Percentiles rank a stretch among this genome's conserved stretches.
phyloP scores from a whole-genome alignment of 1,140 invertebrate species.

The Agraylea sexmaculata region DNA sequence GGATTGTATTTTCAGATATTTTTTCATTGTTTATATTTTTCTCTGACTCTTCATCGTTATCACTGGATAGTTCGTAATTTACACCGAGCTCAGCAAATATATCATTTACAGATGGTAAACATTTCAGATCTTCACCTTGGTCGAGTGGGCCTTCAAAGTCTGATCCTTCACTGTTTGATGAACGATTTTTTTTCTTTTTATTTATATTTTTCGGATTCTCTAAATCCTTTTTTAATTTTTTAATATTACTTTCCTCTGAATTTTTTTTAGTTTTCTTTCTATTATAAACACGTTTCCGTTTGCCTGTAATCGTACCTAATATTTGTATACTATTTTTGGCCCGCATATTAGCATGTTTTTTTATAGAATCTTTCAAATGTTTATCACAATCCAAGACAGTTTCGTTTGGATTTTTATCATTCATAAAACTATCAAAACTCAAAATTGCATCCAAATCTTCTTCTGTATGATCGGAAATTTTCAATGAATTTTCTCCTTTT shows the following conservation, averaged over 20 bases:
- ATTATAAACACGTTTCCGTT: slow-evolving; percentile 24
- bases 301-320: slow-evolving; percentile 21
- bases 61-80: slow-evolving; percentile 23
- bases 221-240: slow-evolving; percentile 8
- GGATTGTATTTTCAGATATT: too few relatives aligned
- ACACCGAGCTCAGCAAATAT: slow-evolving; percentile 29
- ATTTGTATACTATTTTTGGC: slow-evolving; percentile 24
- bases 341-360: slow-evolving; percentile 33
- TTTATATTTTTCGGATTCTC: too few relatives aligned
- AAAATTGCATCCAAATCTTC: slow-evolving; percentile 14
- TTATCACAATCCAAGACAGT: slow-evolving; percentile 18
- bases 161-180: slow-evolving; percentile 4
- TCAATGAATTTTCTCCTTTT: background rate
- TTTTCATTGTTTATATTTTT: too few relatives aligned
- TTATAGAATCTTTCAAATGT: slow-evolving; percentile 21
- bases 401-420: slow-evolving; percentile 18
- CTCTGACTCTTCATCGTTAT: slow-evolving; percentile 10
- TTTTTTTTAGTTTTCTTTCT: slow-evolving; percentile 15
- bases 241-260: slow-evolving; percentile 10
- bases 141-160: slow-evolving; percentile 23
- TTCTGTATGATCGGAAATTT: slow-evolving; percentile 9
- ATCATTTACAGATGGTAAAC: slow-evolving; percentile 36
- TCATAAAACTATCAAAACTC: slow-evolving; percentile 2
- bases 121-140: slow-evolving; percentile 25
- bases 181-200: slow-evolving; percentile 1